These are phyloP conservation scores for Unio delphinus DNA, from an alignment of 2,888 invertebrate genomes.

Conservation along the genomic window DNA sequence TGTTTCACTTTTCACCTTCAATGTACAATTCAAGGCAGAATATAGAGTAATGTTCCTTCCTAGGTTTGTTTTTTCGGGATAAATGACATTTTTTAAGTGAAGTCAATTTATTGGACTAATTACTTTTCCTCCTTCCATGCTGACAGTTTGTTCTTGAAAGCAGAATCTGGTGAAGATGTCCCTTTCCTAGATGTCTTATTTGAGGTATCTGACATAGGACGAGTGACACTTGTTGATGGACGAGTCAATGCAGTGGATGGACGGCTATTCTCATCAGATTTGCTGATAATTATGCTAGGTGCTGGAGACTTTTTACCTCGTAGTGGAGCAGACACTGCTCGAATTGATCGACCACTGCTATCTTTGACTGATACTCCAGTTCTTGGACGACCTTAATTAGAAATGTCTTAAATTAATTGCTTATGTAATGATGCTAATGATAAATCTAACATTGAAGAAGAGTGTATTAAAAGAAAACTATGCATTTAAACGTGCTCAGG, in stretches of 20 bases:
- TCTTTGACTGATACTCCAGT: not conserved
- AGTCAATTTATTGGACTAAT: not conserved
- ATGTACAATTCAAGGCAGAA: too few species aligned
- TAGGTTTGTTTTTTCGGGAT: too few species aligned
- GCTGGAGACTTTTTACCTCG: slow-evolving; percentile 35
- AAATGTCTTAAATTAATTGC: not conserved
- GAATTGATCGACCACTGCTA: not conserved
- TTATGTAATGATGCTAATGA: too few species aligned
- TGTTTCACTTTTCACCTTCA: too few species aligned
- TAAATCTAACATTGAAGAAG: too few species aligned
- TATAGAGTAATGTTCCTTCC: too few species aligned
- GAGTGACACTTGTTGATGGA: slow-evolving; percentile 28
- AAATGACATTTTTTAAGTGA: too few species aligned
- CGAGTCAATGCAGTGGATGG: slow-evolving; percentile 35
- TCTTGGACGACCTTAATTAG: slow-evolving; percentile 16
- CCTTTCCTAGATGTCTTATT: slow-evolving; percentile 32
- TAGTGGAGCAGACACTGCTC: slow-evolving; percentile 46
- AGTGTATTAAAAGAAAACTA: too few species aligned
- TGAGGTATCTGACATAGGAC: slow-evolving; percentile 36
- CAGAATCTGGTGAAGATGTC: slow-evolving; percentile 36
- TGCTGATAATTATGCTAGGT: slow-evolving; percentile 33
- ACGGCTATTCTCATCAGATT: slow-evolving; percentile 36
- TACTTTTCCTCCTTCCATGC: slow-evolving; percentile 44
- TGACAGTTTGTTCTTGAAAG: slow-evolving; percentile 38
- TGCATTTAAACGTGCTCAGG: too few species aligned